phyloP scores from a whole-genome alignment of 2,113 vertebrate species.

The Ibidorhyncha struthersii region DNA sequence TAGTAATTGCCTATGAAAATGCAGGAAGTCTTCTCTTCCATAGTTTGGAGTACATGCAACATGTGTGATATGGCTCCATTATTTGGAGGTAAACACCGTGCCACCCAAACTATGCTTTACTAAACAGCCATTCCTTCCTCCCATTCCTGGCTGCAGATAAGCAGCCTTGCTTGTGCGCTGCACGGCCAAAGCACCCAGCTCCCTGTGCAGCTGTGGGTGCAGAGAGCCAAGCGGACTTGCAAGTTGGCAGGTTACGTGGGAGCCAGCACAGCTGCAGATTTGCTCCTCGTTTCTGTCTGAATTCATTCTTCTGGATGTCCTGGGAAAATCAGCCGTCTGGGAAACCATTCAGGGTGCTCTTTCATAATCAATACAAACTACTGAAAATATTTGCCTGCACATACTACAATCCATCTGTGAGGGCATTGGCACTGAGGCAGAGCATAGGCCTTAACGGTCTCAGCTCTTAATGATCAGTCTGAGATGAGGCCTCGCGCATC shows the following conservation, averaged over 20 bases:
- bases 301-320: neutral
- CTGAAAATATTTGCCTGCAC: neutral
- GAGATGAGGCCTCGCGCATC: neutral
- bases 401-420: neutral
- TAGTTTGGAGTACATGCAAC: neutral
- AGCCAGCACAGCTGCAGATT: neutral
- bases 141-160: neutral
- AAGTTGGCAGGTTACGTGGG: neutral
- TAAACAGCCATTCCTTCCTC: neutral
- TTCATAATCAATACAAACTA: neutral
- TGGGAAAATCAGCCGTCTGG: neutral
- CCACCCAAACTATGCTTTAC: neutral
- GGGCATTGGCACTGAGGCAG: neutral
- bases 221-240: neutral
- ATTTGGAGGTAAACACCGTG: neutral
- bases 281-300: neutral
- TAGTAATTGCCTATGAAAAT: neutral
- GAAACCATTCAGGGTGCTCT: neutral
- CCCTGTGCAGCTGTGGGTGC: neutral
- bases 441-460: neutral
- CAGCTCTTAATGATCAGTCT: neutral
- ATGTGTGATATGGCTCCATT: fast-evolving
- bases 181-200: neutral
- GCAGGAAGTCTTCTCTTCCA: neutral
- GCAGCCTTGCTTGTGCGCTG: neutral